Evolutionary conservation across 2,888 invertebrate genomes (phyloP).

Genomic region (Drosophila mimetica): DNA sequence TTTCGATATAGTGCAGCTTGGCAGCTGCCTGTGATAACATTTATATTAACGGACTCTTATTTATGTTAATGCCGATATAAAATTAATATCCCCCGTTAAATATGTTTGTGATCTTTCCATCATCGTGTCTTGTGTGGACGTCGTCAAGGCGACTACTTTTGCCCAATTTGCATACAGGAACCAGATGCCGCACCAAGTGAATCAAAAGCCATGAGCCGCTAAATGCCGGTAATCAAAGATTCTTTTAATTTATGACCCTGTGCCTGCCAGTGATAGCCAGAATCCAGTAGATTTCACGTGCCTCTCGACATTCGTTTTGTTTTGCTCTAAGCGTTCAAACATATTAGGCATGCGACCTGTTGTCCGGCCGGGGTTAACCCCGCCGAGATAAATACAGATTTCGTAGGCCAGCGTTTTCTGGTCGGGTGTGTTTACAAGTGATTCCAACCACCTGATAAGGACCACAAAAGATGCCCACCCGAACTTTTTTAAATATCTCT

Average conservation of each 20-base stretch:
- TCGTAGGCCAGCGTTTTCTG: not conserved
- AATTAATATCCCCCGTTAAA: slow-evolving; percentile 40
- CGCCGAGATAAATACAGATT: slow-evolving; percentile 3
- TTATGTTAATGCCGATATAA: slow-evolving; percentile 52
- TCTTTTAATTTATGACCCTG: slow-evolving; percentile 58
- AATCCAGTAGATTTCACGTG: slow-evolving; percentile 38
- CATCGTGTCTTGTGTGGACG: slow-evolving; percentile 55
- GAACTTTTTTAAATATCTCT: slow-evolving; percentile 8
- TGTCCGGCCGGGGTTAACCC: slow-evolving; percentile 33
- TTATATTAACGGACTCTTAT: slow-evolving; percentile 44
- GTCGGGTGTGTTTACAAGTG: slow-evolving; percentile 31
- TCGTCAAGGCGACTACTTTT: slow-evolving; percentile 57
- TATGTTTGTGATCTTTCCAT: slow-evolving; percentile 42
- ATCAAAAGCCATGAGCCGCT: slow-evolving; percentile 66
- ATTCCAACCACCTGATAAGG: slow-evolving; percentile 39
- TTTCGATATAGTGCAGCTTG: slow-evolving; percentile 19
- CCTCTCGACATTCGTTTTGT: slow-evolving; percentile 25
- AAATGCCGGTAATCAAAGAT: slow-evolving; percentile 66
- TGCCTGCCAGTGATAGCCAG: slow-evolving; percentile 54
- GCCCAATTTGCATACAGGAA: slow-evolving; percentile 62
- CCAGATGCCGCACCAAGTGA: slow-evolving; percentile 35
- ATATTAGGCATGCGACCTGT: slow-evolving; percentile 55
- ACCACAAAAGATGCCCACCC: slow-evolving; percentile 32
- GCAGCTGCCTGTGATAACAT: slow-evolving; percentile 34
- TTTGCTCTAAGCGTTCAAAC: slow-evolving; percentile 32